Evolutionary conservation across 2,113 vertebrate species (phyloP).

Genomic region (Brachyistius frenatus): DNA sequence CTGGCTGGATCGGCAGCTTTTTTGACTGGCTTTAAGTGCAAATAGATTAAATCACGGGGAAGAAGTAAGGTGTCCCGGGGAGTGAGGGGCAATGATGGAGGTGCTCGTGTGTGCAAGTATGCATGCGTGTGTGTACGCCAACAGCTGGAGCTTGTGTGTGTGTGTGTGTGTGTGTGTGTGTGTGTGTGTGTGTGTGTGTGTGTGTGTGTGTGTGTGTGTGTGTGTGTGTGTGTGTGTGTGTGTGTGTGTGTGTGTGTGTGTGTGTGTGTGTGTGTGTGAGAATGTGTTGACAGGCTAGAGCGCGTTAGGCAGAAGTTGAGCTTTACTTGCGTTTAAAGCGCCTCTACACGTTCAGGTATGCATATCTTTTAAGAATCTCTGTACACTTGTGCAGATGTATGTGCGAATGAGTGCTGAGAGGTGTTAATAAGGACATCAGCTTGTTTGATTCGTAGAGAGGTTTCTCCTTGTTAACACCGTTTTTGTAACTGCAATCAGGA

Average conservation of each 20-base stretch:
- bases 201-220: not conserved
- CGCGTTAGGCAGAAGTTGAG: not conserved
- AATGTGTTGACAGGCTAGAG: not conserved
- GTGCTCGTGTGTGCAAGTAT: conserved; percentile 22
- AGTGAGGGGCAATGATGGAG: conserved; percentile 34
- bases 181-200: conserved; percentile 3
- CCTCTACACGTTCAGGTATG: not conserved
- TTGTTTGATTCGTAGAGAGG: conserved; percentile 8
- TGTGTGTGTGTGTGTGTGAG: conserved; percentile 6
- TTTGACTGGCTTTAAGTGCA: conserved; percentile 67
- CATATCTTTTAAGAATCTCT: conserved; percentile 12
- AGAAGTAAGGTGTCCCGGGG: conserved; percentile 30
- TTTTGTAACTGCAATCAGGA: not conserved
- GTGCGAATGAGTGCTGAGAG: conserved; percentile 14
- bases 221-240: conserved; percentile 5
- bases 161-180: not conserved
- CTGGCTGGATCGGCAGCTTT: conserved; percentile 72
- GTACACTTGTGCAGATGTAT: not conserved
- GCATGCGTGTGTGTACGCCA: not conserved
- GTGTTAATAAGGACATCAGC: conserved; percentile 47
- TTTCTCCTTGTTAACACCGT: conserved; percentile 32
- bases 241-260: conserved; percentile 2
- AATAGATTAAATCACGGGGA: conserved; percentile 71
- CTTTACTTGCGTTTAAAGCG: not conserved
- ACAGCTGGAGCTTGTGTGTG: conserved; percentile 13